Conservation (phyloP, 2,113 vertebrate species). For the Apeltes quadracus region DNA sequence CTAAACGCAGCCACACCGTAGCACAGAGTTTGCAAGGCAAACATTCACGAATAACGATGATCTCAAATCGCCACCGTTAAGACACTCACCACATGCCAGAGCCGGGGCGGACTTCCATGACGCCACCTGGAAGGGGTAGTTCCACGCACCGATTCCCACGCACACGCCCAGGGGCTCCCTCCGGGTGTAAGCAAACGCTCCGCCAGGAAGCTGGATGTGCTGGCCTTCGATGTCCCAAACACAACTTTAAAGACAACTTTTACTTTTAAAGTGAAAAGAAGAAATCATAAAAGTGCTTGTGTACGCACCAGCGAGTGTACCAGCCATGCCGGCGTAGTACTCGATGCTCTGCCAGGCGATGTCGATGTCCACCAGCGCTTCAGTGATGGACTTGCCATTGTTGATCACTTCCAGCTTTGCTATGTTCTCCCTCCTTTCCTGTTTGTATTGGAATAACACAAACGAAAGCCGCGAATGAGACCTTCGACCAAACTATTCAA, state of each 20-base stretch:
- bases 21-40: background rate
- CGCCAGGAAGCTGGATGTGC: conserved; percentile 89
- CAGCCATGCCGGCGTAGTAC: conserved; percentile 92
- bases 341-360: conserved; percentile 89
- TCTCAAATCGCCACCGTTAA: rapidly evolving
- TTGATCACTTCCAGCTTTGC: conserved; percentile 91
- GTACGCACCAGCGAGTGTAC: conserved; percentile 85
- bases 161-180: conserved; percentile 95
- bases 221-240: conserved; percentile 81
- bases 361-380: conserved; percentile 88
- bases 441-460: background rate
- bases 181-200: conserved; percentile 91
- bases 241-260: background rate
- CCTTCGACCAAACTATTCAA: background rate
- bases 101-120: conserved; percentile 91
- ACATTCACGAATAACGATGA: too few species aligned
- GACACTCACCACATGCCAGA: conserved; percentile 89
- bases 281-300: rapidly evolving
- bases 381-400: conserved; percentile 93
- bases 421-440: conserved; percentile 90
- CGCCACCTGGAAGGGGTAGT: conserved; percentile 92
- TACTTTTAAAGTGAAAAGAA: background rate
- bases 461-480: background rate
- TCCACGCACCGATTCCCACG: conserved; percentile 95
- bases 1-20: conserved; percentile 66